Evolutionary conservation across 2,888 invertebrate genomes (phyloP).

Genomic region (Ectemnius continuus): DNA sequence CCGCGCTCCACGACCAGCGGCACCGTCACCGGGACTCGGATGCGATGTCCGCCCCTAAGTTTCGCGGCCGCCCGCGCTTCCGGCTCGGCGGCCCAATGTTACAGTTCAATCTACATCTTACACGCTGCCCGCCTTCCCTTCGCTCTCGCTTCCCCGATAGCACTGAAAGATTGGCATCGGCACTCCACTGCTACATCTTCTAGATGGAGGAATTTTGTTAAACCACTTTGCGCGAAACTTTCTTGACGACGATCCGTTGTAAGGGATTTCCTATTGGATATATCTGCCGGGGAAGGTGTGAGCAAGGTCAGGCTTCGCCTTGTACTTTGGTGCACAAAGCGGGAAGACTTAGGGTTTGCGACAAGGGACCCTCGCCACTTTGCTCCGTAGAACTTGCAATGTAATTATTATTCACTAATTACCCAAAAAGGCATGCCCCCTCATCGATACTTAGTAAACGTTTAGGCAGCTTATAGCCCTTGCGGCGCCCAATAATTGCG

Average conservation of each 20-base stretch:
- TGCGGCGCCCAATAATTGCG: conserved; percentile 2
- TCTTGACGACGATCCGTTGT: background rate
- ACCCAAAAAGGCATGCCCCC: background rate
- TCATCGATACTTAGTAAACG: background rate
- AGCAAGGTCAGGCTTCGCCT: background rate
- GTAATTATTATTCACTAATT: conserved; percentile 11
- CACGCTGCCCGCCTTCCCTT: background rate
- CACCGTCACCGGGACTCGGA: conserved; percentile 45
- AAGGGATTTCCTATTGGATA: background rate
- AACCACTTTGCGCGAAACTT: background rate
- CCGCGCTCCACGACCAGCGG: conserved; percentile 41
- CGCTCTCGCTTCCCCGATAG: no score
- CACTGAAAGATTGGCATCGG: conserved; percentile 9
- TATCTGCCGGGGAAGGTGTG: background rate
- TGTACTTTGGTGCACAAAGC: background rate
- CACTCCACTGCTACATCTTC: conserved; percentile 11
- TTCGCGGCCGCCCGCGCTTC: conserved; percentile 44
- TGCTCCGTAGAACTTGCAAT: background rate
- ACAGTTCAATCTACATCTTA: conserved; percentile 26
- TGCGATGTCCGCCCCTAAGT: conserved; percentile 53
- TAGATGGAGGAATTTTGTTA: background rate
- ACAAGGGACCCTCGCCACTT: background rate
- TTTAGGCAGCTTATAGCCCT: background rate
- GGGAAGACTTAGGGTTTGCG: background rate
- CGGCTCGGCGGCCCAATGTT: conserved; percentile 2